Percentiles rank a stretch among this genome's conserved stretches.
phyloP scores from a whole-genome alignment of 2,113 vertebrate species.

The Sturnus vulgaris region DNA sequence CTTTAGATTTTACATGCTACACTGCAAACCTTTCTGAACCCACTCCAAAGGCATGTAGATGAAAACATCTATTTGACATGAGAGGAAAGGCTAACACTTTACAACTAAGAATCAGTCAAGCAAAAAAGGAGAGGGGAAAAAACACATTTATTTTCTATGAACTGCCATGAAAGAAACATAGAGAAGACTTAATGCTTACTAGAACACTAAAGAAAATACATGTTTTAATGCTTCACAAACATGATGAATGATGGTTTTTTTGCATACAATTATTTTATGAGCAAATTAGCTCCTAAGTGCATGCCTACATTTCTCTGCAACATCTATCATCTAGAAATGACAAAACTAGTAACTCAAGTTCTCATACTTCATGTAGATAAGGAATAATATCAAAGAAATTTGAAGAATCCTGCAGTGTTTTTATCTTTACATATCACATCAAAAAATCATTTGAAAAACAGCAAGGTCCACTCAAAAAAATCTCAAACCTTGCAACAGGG shows the following conservation, averaged over 20 bases:
- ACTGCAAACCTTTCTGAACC: not conserved
- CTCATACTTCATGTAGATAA: not conserved
- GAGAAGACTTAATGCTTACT: not conserved
- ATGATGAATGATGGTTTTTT: not conserved
- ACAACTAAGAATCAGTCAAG: not conserved
- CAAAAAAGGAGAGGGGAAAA: not conserved
- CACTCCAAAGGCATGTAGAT: not conserved
- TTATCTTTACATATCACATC: not conserved
- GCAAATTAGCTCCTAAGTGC: not conserved
- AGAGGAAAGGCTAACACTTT: not conserved
- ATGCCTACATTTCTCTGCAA: not conserved
- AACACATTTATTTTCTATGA: not conserved
- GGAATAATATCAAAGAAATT: not conserved
- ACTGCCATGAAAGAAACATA: not conserved
- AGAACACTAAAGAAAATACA: not conserved
- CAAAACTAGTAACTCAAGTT: not conserved
- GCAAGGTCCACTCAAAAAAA: not conserved
- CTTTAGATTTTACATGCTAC: not conserved
- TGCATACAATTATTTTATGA: not conserved
- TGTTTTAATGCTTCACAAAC: not conserved
- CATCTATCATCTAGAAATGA: not conserved
- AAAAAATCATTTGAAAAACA: not conserved
- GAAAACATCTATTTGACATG: not conserved
- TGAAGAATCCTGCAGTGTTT: not conserved
- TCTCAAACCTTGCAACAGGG: not conserved